Evolutionary conservation across 2,888 invertebrate species (phyloP).

Genomic region (Eupithecia subfuscata): DNA sequence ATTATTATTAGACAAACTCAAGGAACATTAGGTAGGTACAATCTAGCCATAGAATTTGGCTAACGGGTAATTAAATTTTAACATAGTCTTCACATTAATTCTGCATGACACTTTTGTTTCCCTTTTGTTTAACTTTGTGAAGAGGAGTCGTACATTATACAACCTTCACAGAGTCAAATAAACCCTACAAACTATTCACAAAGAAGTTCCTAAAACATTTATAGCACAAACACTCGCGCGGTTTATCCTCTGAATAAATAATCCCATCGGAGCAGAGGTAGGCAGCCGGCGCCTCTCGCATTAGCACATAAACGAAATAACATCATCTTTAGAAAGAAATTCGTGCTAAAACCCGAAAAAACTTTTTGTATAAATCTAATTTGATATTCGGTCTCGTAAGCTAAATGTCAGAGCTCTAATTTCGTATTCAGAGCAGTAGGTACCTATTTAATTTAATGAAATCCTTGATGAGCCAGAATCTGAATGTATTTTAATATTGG

Average conservation of each 20-base stretch:
- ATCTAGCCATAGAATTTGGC: not conserved
- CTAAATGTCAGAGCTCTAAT: not conserved
- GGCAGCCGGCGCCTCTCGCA: constrained; percentile 1
- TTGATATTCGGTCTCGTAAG: not conserved
- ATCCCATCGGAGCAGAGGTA: constrained; percentile 7
- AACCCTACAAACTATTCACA: not conserved
- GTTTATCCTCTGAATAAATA: constrained; percentile 37
- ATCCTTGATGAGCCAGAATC: not conserved
- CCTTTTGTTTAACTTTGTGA: not conserved
- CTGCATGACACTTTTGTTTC: not conserved
- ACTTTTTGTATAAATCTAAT: not conserved
- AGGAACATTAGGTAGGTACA: not conserved
- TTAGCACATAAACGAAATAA: not conserved
- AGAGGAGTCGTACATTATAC: not conserved
- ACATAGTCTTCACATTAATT: not conserved
- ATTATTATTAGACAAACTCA: not conserved
- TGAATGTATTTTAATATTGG: not conserved
- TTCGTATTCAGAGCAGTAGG: not conserved
- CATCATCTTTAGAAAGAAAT: not conserved
- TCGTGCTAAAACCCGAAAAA: not conserved
- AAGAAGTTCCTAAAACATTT: constrained; percentile 17
- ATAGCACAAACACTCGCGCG: constrained; percentile 22
- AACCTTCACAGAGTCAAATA: not conserved
- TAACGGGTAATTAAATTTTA: not conserved
- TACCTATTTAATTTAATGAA: constrained; percentile 1